These are phyloP conservation scores for Drosophila dunni DNA, from an alignment of 1,140 invertebrate genomes.

Conservation along the genomic window DNA sequence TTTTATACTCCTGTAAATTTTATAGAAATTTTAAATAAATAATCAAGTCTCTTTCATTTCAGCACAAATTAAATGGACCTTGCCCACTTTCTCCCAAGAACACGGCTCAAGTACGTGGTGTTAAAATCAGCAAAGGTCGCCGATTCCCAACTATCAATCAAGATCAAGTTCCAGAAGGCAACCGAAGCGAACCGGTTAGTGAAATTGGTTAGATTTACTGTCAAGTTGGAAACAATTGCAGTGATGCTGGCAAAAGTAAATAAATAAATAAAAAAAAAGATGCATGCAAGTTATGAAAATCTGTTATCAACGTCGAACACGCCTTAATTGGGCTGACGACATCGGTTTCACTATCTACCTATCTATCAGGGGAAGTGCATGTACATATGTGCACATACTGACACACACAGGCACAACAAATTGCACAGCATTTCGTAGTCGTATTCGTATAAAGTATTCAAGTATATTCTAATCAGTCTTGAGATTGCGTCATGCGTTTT, in stretches of 20 bases:
- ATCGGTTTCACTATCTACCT: constrained; percentile 30
- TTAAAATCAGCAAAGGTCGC: no score
- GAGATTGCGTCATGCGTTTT: constrained; percentile 34
- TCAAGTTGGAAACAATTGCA: constrained; percentile 11
- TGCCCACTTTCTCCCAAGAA: no score
- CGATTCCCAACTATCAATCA: no score
- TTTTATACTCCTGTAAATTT: no score
- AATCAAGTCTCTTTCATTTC: no score
- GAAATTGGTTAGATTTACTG: not conserved
- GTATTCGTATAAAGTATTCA: not conserved
- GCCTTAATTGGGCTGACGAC: constrained; percentile 19
- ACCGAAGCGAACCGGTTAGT: not conserved
- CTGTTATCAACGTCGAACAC: constrained; percentile 22
- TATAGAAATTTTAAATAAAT: no score
- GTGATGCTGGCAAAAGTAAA: not conserved
- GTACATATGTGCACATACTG: not conserved
- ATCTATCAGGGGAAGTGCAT: constrained; percentile 24
- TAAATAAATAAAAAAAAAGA: constrained; percentile 1
- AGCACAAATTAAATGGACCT: no score
- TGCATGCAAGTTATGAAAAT: constrained; percentile 11
- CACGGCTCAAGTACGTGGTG: no score
- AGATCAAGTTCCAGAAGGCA: no score
- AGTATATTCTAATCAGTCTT: constrained; percentile 33
- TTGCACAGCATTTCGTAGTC: no score
- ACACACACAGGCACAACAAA: not conserved